Conservation (phyloP, 1,140 invertebrate species). For the Micrasema longulum region DNA sequence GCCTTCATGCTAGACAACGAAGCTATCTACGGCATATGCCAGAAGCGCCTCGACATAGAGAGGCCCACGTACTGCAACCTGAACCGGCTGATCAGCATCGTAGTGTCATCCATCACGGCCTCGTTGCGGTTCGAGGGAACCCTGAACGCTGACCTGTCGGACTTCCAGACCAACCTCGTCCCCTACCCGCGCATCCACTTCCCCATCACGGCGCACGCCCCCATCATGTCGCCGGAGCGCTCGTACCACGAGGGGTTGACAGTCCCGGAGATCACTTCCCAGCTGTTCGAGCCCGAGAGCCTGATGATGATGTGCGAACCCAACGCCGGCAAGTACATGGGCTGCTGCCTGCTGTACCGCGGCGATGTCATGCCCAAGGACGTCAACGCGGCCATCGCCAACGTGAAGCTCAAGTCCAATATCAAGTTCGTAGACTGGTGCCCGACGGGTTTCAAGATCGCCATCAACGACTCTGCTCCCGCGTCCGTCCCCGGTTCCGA, state of each 20-base stretch:
- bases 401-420: constrained; percentile 85
- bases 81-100: constrained; percentile 86
- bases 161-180: constrained; percentile 91
- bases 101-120: constrained; percentile 88
- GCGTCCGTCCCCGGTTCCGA: constrained; percentile 87
- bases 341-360: constrained; percentile 84
- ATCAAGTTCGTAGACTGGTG: constrained; percentile 94
- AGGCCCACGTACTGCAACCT: constrained; percentile 84
- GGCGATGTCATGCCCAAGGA: constrained; percentile 84
- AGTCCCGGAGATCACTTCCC: constrained; percentile 88
- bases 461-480: constrained; percentile 84
- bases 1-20: constrained; percentile 93
- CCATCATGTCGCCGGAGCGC: constrained; percentile 86
- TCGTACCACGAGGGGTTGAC: constrained; percentile 85
- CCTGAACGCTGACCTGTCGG: constrained; percentile 88
- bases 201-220: constrained; percentile 86
- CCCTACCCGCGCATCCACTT: constrained; percentile 88
- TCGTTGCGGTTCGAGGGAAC: constrained; percentile 91
- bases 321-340: constrained; percentile 91
- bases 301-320: constrained; percentile 95
- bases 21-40: constrained; percentile 92
- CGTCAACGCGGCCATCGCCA: constrained; percentile 86
- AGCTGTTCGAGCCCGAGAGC: constrained; percentile 89
- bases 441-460: constrained; percentile 88
- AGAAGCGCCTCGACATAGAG: constrained; percentile 88